A percentile compares a stretch with the other conserved stretches of the same genome.
Evolutionary conservation across 1,140 invertebrate species (phyloP).

Genomic region (Drosophila sucinea): DNA sequence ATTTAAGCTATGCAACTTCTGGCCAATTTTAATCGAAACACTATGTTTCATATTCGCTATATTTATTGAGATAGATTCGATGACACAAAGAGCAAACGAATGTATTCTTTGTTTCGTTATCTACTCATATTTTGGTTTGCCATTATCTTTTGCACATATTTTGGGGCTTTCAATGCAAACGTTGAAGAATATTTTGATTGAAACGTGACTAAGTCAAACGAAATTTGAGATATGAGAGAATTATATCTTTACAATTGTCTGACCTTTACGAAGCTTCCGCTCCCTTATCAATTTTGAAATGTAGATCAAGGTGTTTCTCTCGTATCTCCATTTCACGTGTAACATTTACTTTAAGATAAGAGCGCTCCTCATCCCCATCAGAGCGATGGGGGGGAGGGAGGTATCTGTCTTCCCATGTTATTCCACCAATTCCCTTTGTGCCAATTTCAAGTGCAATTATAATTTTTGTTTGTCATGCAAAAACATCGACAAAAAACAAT

Average conservation of each 20-base stretch:
- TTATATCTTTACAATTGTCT: constrained; percentile 26
- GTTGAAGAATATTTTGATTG: neutral
- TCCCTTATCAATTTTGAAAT: constrained; percentile 22
- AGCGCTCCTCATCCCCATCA: no score
- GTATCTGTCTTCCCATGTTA: constrained; percentile 17
- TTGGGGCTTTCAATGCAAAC: neutral
- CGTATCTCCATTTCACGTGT: constrained; percentile 30
- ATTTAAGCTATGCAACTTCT: no score
- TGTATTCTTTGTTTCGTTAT: neutral
- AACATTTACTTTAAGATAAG: constrained; percentile 26
- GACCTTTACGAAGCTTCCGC: constrained; percentile 28
- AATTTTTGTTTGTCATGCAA: constrained; percentile 80
- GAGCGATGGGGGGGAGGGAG: neutral
- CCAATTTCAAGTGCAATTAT: constrained; percentile 78
- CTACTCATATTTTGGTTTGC: neutral
- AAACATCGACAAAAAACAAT: constrained; percentile 60
- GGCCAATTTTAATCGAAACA: no score
- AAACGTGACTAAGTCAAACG: constrained; percentile 1
- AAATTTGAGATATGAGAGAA: neutral
- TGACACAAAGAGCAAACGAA: no score
- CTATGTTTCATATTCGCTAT: no score
- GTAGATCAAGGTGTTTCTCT: constrained; percentile 42
- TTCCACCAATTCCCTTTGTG: constrained; percentile 26
- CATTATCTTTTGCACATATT: no score
- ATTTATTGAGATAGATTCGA: no score